Conservation (phyloP, 2,888 invertebrate species). For the Polylopha cassiicola region DNA sequence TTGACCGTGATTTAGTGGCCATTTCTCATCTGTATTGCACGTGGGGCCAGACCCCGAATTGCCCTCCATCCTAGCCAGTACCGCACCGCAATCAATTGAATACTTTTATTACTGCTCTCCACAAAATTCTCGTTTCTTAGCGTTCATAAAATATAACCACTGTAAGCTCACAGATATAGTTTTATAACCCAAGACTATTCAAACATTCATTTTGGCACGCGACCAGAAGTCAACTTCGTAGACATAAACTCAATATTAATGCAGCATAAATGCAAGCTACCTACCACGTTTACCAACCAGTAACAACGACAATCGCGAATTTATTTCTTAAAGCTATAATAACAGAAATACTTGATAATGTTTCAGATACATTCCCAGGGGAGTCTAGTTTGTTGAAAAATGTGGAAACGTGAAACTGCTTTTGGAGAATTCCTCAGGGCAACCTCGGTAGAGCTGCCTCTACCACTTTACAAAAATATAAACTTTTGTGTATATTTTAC, state of each 20-base stretch:
- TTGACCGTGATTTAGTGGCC: slow-evolving; percentile 52
- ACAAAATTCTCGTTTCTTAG: slow-evolving; percentile 34
- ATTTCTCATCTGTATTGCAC: slow-evolving; percentile 58
- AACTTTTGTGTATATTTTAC: slow-evolving; percentile 7
- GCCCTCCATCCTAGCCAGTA: slow-evolving; percentile 28
- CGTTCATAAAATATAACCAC: slow-evolving; percentile 7
- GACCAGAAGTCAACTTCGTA: too few relatives aligned
- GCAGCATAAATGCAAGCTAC: too few relatives aligned
- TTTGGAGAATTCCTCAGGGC: slow-evolving; percentile 7
- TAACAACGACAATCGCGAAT: too few relatives aligned
- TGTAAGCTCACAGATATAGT: slow-evolving; percentile 1
- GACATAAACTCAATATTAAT: too few relatives aligned
- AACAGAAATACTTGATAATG: too few relatives aligned
- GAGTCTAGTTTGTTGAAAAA: neutral
- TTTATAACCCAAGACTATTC: too few relatives aligned
- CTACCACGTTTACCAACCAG: too few relatives aligned
- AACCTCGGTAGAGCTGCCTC: neutral
- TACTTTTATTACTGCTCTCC: slow-evolving; percentile 46
- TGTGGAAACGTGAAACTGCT: slow-evolving; percentile 5
- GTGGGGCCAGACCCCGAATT: slow-evolving; percentile 36
- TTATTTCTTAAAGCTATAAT: too few relatives aligned
- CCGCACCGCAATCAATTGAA: slow-evolving; percentile 52
- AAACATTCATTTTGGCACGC: too few relatives aligned
- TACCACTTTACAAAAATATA: slow-evolving; percentile 7
- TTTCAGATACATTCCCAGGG: neutral